Evolutionary conservation across 2,888 invertebrate genomes (phyloP).

Genomic region (Caradrina clavipalpis): DNA sequence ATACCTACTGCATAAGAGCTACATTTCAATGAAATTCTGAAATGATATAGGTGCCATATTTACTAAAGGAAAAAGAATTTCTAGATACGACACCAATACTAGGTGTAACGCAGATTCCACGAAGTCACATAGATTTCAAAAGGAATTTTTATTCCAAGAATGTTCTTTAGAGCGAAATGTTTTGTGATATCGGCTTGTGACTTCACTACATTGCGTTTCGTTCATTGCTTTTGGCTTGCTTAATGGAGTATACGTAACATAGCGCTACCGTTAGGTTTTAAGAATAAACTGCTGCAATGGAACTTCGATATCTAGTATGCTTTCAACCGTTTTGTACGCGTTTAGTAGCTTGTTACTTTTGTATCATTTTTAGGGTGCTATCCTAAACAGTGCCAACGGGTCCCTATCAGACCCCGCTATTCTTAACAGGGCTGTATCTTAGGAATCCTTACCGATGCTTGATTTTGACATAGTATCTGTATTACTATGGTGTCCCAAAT

Average conservation of each 20-base stretch:
- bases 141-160: slow-evolving; percentile 57
- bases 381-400: too few species aligned
- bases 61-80: slow-evolving; percentile 14
- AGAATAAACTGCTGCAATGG: slow-evolving; percentile 48
- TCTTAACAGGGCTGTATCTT: too few species aligned
- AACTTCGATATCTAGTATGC: slow-evolving; percentile 36
- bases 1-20: too few species aligned
- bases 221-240: slow-evolving; percentile 59
- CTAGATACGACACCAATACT: slow-evolving; percentile 3
- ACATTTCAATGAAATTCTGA: too few species aligned
- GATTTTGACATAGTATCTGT: too few species aligned
- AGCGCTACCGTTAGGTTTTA: slow-evolving; percentile 43
- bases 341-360: not conserved
- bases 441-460: too few species aligned
- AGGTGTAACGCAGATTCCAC: slow-evolving; percentile 35
- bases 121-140: slow-evolving; percentile 41
- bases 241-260: slow-evolving; percentile 54
- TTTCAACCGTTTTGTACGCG: slow-evolving; percentile 13
- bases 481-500: too few species aligned
- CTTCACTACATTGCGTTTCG: slow-evolving; percentile 57
- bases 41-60: not conserved
- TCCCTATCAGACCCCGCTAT: too few species aligned
- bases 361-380: too few species aligned
- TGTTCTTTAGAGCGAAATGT: slow-evolving; percentile 28
- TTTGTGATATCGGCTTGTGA: slow-evolving; percentile 46